A percentile compares a stretch with the other conserved stretches of the same genome.
Evolutionary conservation across 2,797 vertebrate species (phyloP).

Genomic region (Buphagus erythrorhynchus): DNA sequence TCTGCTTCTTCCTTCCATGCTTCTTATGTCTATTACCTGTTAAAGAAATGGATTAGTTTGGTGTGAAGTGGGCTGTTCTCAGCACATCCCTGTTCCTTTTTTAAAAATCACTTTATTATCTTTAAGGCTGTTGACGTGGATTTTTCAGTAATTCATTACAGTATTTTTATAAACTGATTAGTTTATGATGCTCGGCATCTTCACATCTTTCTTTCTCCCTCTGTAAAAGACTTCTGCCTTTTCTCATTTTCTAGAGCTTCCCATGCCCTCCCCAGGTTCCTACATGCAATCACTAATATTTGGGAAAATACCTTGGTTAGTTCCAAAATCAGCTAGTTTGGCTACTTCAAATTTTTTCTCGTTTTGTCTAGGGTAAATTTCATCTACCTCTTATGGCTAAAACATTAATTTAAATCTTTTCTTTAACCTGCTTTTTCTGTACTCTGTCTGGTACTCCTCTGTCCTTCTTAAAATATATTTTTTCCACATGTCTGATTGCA

Average conservation of each 20-base stretch:
- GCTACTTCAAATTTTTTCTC: background rate
- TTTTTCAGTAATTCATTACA: background rate
- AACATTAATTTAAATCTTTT: background rate
- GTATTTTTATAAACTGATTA: background rate
- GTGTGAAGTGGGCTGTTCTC: background rate
- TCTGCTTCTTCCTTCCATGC: background rate
- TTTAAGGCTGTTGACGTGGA: background rate
- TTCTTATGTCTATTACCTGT: background rate
- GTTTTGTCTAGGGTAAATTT: background rate
- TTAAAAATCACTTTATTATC: background rate
- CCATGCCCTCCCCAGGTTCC: background rate
- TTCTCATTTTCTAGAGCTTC: background rate
- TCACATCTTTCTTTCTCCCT: background rate
- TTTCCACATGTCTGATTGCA: background rate
- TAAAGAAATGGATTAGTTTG: background rate
- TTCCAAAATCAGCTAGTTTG: background rate
- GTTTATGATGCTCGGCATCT: background rate
- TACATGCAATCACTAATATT: background rate
- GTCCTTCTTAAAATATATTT: background rate
- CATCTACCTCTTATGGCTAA: background rate
- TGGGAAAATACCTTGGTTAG: background rate
- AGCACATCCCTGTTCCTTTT: background rate
- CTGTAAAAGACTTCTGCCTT: background rate
- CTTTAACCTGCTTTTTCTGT: background rate
- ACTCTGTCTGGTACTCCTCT: background rate